phyloP scores from a whole-genome alignment of 2,888 invertebrate species.

The Andricus quercusramuli region DNA sequence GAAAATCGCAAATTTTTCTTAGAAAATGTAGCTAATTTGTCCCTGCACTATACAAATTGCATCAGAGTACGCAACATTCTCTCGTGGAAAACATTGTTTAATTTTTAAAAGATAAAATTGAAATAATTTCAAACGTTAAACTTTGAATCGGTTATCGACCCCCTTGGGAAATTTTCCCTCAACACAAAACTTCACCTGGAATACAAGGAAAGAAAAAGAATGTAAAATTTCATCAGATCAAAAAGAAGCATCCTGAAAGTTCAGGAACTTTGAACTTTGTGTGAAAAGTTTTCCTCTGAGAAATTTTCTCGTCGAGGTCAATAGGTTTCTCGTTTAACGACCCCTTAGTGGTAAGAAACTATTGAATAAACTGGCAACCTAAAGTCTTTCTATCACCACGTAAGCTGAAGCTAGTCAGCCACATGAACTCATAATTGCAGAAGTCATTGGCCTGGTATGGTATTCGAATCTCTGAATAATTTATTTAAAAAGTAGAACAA shows the following conservation, averaged over 20 bases:
- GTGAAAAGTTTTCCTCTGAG: background rate
- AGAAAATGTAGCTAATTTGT: no score
- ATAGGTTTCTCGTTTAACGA: slow-evolving; percentile 54
- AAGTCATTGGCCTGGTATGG: background rate
- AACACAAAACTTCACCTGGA: background rate
- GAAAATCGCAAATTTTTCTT: background rate
- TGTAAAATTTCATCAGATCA: background rate
- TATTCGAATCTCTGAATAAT: slow-evolving; percentile 62
- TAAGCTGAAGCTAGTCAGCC: background rate
- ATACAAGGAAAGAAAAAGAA: background rate
- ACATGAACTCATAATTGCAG: slow-evolving; percentile 42
- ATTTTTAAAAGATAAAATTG: background rate
- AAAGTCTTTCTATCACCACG: slow-evolving; percentile 22
- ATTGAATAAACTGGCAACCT: slow-evolving; percentile 45
- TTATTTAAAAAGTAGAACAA: slow-evolving; percentile 67
- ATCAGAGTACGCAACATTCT: no score
- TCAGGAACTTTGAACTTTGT: background rate
- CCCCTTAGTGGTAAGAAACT: slow-evolving; percentile 45
- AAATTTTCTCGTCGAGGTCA: background rate
- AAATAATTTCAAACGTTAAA: background rate
- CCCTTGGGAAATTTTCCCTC: background rate
- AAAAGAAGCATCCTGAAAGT: background rate
- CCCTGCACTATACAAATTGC: no score
- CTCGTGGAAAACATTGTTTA: background rate
- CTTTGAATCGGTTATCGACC: background rate